phyloP scores from a whole-genome alignment of 2,797 vertebrate species.

The Enoplosus armatus region DNA sequence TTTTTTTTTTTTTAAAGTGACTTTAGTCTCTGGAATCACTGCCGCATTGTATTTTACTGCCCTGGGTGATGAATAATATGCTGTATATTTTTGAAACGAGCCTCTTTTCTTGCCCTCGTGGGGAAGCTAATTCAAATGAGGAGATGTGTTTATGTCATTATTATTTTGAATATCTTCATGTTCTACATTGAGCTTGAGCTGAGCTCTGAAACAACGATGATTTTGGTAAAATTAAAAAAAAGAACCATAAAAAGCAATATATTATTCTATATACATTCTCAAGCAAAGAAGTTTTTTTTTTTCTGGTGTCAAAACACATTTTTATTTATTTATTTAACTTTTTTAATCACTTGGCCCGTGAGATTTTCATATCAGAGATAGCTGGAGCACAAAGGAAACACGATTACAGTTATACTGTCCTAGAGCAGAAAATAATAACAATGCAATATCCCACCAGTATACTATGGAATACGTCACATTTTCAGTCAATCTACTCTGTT shows the following conservation, averaged over 20 bases:
- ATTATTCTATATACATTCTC: conserved; percentile 9
- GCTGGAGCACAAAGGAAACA: conserved; percentile 30
- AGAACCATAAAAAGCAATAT: conserved; percentile 55
- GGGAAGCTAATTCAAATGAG: conserved; percentile 37
- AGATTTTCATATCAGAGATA: conserved; percentile 7
- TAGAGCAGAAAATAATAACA: conserved; percentile 16
- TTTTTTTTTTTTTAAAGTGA: conserved; percentile 15
- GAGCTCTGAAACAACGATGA: not conserved
- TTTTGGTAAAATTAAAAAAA: conserved; percentile 18
- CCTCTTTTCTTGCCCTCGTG: conserved; percentile 25
- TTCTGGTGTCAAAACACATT: not conserved
- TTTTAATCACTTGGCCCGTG: conserved; percentile 7
- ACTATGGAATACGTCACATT: conserved; percentile 1
- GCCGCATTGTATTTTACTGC: conserved; percentile 56
- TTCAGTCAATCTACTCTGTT: conserved; percentile 7
- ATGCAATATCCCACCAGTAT: conserved; percentile 45
- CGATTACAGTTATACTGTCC: not conserved
- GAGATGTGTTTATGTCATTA: conserved; percentile 24
- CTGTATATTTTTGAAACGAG: conserved; percentile 21
- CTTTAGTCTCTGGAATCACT: conserved; percentile 55
- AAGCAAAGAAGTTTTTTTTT: conserved; percentile 12
- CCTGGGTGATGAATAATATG: conserved; percentile 45
- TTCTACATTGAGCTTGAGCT: not conserved
- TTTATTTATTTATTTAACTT: conserved; percentile 1
- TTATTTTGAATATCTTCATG: conserved; percentile 2